Conservation (phyloP, 2,113 vertebrate genomes). For the Odontophorus gujanensis region DNA sequence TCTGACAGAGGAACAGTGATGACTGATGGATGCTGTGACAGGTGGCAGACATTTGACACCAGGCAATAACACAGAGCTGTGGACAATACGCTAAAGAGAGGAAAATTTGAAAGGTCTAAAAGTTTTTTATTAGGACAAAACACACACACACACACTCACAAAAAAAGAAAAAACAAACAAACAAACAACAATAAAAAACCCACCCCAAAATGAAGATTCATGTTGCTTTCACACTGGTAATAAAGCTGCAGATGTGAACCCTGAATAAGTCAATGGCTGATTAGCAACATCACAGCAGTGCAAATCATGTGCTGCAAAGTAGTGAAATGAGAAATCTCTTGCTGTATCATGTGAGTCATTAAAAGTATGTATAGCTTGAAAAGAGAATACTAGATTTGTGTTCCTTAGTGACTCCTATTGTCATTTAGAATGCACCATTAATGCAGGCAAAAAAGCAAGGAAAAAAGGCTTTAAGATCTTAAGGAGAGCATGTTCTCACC, state of each 20-base stretch:
- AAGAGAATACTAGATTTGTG: background rate
- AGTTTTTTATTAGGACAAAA: background rate
- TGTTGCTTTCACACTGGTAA: slow-evolving; percentile 17
- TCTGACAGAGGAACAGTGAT: background rate
- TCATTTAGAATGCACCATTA: background rate
- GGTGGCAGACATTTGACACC: slow-evolving; percentile 8
- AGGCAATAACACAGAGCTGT: slow-evolving; percentile 1
- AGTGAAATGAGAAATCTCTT: slow-evolving; percentile 7
- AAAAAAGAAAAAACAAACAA: background rate
- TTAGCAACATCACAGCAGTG: slow-evolving; percentile 2
- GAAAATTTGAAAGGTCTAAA: background rate
- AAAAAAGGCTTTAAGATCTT: background rate
- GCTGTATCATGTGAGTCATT: background rate
- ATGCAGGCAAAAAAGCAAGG: background rate
- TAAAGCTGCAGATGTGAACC: slow-evolving; percentile 46
- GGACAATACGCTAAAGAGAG: slow-evolving; percentile 9
- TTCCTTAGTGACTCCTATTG: background rate
- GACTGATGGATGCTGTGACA: slow-evolving; percentile 17
- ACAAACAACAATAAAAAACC: background rate
- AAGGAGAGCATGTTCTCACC: background rate
- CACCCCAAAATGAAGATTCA: background rate
- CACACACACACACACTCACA: no score
- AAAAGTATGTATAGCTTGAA: background rate
- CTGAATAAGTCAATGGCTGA: background rate
- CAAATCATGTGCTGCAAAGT: background rate